Evolutionary conservation across 2,888 invertebrate genomes (phyloP), one percentile per base, ranked within the genome.

Genomic region (Watsonalla cultraria): DNA sequence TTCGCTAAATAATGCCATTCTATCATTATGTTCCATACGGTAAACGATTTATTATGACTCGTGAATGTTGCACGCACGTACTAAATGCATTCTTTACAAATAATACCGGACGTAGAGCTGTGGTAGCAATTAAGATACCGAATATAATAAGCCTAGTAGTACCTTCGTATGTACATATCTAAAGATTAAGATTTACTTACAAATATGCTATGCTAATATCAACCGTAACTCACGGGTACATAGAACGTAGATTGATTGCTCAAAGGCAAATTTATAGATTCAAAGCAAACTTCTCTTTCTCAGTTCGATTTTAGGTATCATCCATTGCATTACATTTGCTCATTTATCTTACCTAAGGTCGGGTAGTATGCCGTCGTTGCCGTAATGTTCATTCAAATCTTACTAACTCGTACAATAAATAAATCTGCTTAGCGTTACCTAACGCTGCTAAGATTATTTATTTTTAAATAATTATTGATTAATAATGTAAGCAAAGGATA

Each of bases 311-410:
- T 65, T 57, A 55, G 59, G 58, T 55, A 64, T 72, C 66, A 76
- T 76, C 71, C 70, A 70, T 79, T 82, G 80, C 81, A 82, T 80
- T 81, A 78, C 73, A 63, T 67, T 58, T 65, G 64, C 70, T 79
- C 86, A 84, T 89, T 86, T 82, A 82, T 87, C 86, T 85, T 80
- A 68, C 71, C 68, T 66, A 62, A 71, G 77, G 73, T 69, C 59
- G 71, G 72, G 72, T 79, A 74, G 80, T 78, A 78, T 85, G 83
- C 74, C 80, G 78, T 69, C 77, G 82, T 72, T 84, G 88, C 86
- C 85, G 77, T 79, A 71, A 65, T 74, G 74, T 79, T 85, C 83
- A 86, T 89, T 87, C 86, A 87, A 84, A 82, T 78, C 76, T 80
- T 82, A 86, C 84, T 65, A 70, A 78, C 74, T 78, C 68, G 70